Conservation (phyloP, 2,888 invertebrate species). For the Eilema sororculum region DNA sequence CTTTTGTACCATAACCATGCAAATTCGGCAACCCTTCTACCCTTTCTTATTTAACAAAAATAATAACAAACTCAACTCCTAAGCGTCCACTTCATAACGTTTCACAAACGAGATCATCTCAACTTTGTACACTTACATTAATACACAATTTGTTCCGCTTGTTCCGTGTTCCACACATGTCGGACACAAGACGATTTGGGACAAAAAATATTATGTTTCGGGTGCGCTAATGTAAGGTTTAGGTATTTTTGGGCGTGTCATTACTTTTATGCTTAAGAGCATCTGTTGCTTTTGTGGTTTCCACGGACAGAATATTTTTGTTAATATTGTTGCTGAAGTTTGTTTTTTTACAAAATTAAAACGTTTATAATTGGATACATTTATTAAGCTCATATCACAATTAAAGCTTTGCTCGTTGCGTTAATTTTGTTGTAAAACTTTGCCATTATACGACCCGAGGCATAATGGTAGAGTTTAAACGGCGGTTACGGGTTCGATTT, state of each 20-base stretch:
- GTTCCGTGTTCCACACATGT: slow-evolving; percentile 10
- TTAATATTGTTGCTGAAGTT: neutral
- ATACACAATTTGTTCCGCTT: slow-evolving; percentile 9
- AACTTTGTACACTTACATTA: slow-evolving; percentile 20
- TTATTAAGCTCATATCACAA: neutral
- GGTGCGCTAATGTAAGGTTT: slow-evolving; percentile 6
- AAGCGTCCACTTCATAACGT: slow-evolving; percentile 9
- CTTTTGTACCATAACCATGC: slow-evolving; percentile 2
- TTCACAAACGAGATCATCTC: slow-evolving; percentile 6
- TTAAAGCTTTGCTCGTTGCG: neutral
- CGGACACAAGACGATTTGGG: slow-evolving; percentile 12
- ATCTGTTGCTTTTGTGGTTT: neutral
- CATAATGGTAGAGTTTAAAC: too few species aligned
- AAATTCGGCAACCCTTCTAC: slow-evolving; percentile 8
- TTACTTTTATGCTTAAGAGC: neutral
- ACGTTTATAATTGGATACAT: neutral
- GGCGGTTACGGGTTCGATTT: too few species aligned
- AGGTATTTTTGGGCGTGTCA: slow-evolving; percentile 3
- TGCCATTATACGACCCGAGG: neutral
- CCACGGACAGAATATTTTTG: neutral
- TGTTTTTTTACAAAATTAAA: neutral
- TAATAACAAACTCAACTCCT: slow-evolving; percentile 13
- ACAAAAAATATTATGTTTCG: slow-evolving; percentile 11
- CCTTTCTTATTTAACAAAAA: slow-evolving; percentile 11
- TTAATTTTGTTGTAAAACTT: neutral